A percentile compares a stretch with the other conserved stretches of the same genome.
These are phyloP conservation scores for Phthorimaea operculella DNA, from an alignment of 1,140 invertebrate genomes.

Conservation along the genomic window DNA sequence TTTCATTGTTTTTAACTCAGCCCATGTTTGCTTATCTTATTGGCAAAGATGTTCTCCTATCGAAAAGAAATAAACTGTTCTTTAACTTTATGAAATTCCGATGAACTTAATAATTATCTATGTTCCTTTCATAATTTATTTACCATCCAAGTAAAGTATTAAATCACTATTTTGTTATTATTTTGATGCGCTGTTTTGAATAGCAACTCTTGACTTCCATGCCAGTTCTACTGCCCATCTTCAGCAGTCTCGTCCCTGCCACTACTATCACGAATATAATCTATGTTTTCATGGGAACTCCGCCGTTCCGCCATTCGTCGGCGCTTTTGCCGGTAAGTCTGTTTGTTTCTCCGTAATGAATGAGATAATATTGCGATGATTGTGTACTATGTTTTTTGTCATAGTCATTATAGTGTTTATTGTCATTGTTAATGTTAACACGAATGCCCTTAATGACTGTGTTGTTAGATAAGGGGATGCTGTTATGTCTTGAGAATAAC, in stretches of 20 bases:
- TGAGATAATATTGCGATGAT: conserved; percentile 29
- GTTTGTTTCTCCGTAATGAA: conserved; percentile 49
- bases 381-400: conserved; percentile 24
- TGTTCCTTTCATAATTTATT: no score
- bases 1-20: no score
- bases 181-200: no score
- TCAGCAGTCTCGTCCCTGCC: conserved; percentile 1
- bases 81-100: no score
- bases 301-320: conserved; percentile 45
- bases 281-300: conserved; percentile 59
- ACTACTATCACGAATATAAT: conserved; percentile 49
- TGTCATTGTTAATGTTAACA: conserved; percentile 22
- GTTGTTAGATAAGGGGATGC: conserved; percentile 5
- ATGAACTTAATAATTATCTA: no score
- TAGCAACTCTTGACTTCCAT: no score
- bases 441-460: conserved; percentile 20
- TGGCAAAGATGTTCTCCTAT: no score
- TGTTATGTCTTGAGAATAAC: background rate
- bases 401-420: conserved; percentile 31
- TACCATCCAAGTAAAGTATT: no score
- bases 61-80: no score
- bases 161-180: no score
- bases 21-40: no score
- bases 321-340: conserved; percentile 43
- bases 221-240: no score